These are phyloP conservation scores for Proteles cristata DNA, from an alignment of 2,113 vertebrate species.

Conservation along the genomic window DNA sequence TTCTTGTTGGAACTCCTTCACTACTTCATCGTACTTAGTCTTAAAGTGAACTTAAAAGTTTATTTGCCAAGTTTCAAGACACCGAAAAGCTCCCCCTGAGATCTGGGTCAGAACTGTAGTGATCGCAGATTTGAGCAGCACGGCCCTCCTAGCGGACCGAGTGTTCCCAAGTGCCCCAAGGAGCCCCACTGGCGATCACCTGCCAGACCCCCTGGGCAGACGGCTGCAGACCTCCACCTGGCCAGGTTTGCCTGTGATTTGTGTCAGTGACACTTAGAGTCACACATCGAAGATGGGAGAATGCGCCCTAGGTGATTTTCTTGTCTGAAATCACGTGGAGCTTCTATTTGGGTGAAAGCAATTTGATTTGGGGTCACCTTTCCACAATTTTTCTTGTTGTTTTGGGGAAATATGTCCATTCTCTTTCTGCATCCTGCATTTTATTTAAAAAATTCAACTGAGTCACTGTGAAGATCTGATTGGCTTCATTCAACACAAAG, in stretches of 20 bases:
- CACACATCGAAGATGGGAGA: background rate
- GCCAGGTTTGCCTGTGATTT: background rate
- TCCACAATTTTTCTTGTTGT: background rate
- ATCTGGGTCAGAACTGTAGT: fast-evolving
- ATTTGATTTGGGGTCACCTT: background rate
- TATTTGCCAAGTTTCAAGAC: background rate
- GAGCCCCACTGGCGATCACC: background rate
- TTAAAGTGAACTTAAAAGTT: background rate
- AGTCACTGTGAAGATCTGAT: background rate
- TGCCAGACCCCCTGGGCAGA: background rate
- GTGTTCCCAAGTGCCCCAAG: background rate
- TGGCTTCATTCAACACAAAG: background rate
- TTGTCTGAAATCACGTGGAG: background rate
- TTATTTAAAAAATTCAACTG: background rate
- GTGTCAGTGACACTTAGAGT: background rate
- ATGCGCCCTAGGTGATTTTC: background rate
- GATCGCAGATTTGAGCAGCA: background rate
- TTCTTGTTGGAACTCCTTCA: background rate
- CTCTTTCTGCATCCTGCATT: background rate
- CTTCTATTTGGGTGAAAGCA: background rate
- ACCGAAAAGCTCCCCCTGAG: background rate
- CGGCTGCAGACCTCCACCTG: no score
- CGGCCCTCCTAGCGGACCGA: fast-evolving
- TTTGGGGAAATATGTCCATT: background rate
- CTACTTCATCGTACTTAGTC: background rate